Evolutionary conservation across 2,113 vertebrate species (phyloP).

Genomic region (Cyprinodon variegatus): DNA sequence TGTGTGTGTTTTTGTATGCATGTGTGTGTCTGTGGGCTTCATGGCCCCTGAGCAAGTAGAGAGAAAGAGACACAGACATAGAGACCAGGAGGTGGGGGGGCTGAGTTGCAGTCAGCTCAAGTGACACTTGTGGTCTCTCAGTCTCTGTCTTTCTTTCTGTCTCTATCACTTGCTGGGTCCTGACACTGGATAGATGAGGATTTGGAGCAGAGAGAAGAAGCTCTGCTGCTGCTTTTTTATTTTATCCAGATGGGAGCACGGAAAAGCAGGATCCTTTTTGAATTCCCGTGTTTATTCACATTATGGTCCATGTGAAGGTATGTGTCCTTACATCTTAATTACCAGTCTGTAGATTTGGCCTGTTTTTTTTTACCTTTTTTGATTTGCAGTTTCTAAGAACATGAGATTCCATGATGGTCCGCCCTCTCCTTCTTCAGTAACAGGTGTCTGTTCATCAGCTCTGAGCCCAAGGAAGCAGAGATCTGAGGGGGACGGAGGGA

Average conservation of each 20-base stretch:
- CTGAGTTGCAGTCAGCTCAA: constrained; percentile 66
- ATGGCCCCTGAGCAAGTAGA: constrained; percentile 74
- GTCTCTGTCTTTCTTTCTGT: constrained; percentile 41
- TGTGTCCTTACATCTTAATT: constrained; percentile 10
- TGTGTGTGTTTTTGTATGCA: constrained; percentile 70
- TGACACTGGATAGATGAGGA: constrained; percentile 60
- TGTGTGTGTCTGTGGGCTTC: constrained; percentile 73
- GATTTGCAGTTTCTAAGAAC: neutral
- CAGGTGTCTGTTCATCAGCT: constrained; percentile 71
- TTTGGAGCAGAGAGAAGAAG: constrained; percentile 32
- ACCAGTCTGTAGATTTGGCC: neutral
- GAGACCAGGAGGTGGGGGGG: constrained; percentile 20
- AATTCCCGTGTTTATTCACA: constrained; percentile 48
- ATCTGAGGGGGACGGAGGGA: constrained; percentile 11
- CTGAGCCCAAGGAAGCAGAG: constrained; percentile 61
- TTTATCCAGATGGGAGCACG: constrained; percentile 36
- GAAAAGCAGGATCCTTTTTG: constrained; percentile 35
- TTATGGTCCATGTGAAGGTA: constrained; percentile 81
- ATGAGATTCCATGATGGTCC: constrained; percentile 23
- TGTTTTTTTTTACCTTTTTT: neutral
- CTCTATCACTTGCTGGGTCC: constrained; percentile 38
- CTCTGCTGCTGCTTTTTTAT: constrained; percentile 19
- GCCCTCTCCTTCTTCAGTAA: constrained; percentile 50
- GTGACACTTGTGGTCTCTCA: constrained; percentile 71
- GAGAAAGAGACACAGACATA: constrained; percentile 43